Evolutionary conservation across 2,888 invertebrate species (phyloP).

Genomic region (Torymus texanus): DNA sequence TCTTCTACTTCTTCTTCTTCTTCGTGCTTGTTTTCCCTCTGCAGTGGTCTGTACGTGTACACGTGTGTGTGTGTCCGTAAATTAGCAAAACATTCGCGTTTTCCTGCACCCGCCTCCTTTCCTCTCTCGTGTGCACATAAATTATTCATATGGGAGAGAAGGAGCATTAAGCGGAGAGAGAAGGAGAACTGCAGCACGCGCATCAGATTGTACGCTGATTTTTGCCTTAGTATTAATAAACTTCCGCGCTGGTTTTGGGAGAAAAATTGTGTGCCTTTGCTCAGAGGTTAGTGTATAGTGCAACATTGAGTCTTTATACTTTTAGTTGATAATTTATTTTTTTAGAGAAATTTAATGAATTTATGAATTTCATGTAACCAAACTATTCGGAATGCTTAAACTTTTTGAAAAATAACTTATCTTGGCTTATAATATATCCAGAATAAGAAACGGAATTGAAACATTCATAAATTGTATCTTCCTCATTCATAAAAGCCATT

Average conservation of each 20-base stretch:
- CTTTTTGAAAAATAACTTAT: too few relatives aligned
- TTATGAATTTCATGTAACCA: background rate
- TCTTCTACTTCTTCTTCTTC: background rate
- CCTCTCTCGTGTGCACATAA: slow-evolving; percentile 23
- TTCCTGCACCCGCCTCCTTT: slow-evolving; percentile 13
- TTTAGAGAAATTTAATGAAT: slow-evolving; percentile 4
- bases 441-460: background rate
- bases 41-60: background rate
- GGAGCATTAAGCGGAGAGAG: slow-evolving; percentile 26
- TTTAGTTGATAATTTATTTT: too few relatives aligned
- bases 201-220: slow-evolving; percentile 45
- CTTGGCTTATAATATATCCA: background rate
- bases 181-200: background rate
- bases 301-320: too few relatives aligned
- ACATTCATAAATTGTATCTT: background rate
- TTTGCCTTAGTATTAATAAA: slow-evolving; percentile 28
- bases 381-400: too few relatives aligned
- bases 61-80: slow-evolving; percentile 19
- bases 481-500: slow-evolving; percentile 5
- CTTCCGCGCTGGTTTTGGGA: background rate
- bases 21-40: slow-evolving; percentile 16
- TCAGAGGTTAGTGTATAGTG: too few relatives aligned
- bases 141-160: slow-evolving; percentile 49
- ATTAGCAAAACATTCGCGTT: slow-evolving; percentile 55
- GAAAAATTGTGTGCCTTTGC: background rate